Base-by-base conservation (phyloP, 2,888 invertebrate genomes). In the Drosophila rellima region DNA sequence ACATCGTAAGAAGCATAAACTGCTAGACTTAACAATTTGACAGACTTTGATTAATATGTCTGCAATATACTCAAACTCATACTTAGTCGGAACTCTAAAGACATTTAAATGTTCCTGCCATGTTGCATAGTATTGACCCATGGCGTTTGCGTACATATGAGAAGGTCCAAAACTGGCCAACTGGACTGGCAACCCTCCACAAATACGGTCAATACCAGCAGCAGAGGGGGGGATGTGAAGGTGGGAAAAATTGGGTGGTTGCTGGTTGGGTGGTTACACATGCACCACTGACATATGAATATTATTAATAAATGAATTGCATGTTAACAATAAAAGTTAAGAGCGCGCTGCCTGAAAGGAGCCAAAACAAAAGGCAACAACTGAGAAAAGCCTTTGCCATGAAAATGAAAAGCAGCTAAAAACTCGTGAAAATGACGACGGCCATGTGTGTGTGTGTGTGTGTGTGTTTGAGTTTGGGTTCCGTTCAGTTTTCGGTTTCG, bases 251-350 rank as follows among this genome's bases (percentile, higher is more conserved):
- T 52, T 52, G 51, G 59, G 29, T 39, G 31, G 55, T 18, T 18
- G 39, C 40, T 40, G 47, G 11, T 47, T 50, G 20, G 48, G 40
- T 48, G 59, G 45, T 45, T 23, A 51, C 62, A 67, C 74, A 76
- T 74, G 59, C 82, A 65, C 54, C 60, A 72, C 82, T 76, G 81
- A 77, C 81, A 74, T 77, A 79, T 81, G 81, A 81, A 78, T 75
- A 78, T 82, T 87, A 82, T 84, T 84, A 84, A 86, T 81, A 84
- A 84, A 86, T 84, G 84, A 84, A 84, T 83, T 86, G 82, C 86
- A 83, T 86, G 86, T 83, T 83, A 83, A 81, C 83, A 83, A 83
- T 86, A 86, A 86, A 83, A 83, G 78, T 83, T 82, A 76, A 82
- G 74, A 79, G 72, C 67, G 47, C 39, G 52, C 52, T 56, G 62